phyloP scores from a whole-genome alignment of 2,113 vertebrate genomes.

The Lepisosteus oculatus region DNA sequence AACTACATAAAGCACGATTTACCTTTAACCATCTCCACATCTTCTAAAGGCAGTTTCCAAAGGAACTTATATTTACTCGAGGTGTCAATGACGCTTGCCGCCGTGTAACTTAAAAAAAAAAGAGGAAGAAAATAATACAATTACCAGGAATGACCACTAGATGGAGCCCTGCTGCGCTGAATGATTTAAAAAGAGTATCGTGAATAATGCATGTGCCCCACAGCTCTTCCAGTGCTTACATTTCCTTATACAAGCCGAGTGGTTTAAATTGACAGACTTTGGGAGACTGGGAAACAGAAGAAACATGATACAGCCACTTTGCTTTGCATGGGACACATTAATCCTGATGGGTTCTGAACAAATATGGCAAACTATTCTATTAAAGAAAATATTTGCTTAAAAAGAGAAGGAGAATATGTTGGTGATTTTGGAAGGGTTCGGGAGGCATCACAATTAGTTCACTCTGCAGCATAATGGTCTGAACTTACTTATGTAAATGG shows the following conservation, averaged over 20 bases:
- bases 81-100: conserved; percentile 90
- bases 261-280: neutral
- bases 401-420: no score
- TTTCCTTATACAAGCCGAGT: neutral
- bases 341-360: no score
- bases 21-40: conserved; percentile 94
- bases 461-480: no score
- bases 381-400: no score
- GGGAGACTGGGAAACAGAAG: neutral
- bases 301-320: neutral
- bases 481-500: no score
- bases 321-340: no score
- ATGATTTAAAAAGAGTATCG: neutral
- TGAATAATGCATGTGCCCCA: neutral
- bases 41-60: conserved; percentile 93
- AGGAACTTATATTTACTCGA: conserved; percentile 97
- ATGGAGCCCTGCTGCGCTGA: neutral
- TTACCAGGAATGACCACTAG: neutral
- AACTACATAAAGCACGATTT: conserved; percentile 21
- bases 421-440: no score
- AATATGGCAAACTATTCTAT: no score
- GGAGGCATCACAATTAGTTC: no score
- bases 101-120: conserved; percentile 79
- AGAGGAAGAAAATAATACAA: neutral
- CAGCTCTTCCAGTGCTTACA: neutral